phyloP scores from a whole-genome alignment of 2,888 invertebrate species.

The Andrena marginata region DNA sequence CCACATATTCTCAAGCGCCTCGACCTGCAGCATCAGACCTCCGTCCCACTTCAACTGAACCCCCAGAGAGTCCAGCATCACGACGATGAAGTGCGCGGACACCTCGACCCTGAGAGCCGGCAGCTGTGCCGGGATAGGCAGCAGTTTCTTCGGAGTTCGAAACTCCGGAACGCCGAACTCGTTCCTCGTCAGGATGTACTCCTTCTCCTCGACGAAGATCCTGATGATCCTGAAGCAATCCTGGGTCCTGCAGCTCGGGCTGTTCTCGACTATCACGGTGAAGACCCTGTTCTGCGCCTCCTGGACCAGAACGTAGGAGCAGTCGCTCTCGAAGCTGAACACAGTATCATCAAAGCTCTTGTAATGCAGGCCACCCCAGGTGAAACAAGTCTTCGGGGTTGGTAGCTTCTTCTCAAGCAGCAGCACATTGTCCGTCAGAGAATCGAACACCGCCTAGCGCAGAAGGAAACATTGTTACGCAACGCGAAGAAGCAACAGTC shows the following conservation, averaged over 20 bases:
- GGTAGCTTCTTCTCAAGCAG: slow-evolving; percentile 83
- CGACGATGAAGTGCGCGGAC: slow-evolving; percentile 89
- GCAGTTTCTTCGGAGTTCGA: slow-evolving; percentile 75
- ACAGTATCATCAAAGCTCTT: slow-evolving; percentile 95
- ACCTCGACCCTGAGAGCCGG: slow-evolving; percentile 91
- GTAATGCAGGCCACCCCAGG: slow-evolving; percentile 93
- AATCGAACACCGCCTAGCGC: slow-evolving; percentile 27
- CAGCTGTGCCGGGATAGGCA: slow-evolving; percentile 91
- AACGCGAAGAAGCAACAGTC: neutral
- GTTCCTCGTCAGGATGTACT: slow-evolving; percentile 86
- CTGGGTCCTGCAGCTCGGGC: slow-evolving; percentile 85
- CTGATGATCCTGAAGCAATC: slow-evolving; percentile 86
- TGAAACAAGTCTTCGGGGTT: slow-evolving; percentile 90
- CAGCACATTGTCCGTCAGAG: slow-evolving; percentile 7
- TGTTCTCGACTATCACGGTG: slow-evolving; percentile 88
- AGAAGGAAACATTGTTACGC: neutral
- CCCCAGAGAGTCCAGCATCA: slow-evolving; percentile 89
- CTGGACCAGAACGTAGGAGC: slow-evolving; percentile 90
- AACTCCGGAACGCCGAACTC: slow-evolving; percentile 65
- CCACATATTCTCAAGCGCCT: slow-evolving; percentile 90
- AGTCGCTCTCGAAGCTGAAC: slow-evolving; percentile 91
- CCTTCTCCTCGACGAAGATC: slow-evolving; percentile 90
- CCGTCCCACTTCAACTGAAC: slow-evolving; percentile 92
- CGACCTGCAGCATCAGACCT: slow-evolving; percentile 87
- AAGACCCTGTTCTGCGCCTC: slow-evolving; percentile 91